These are phyloP conservation scores for Gorsachius goisagi DNA, from an alignment of 2,113 vertebrate genomes.

Conservation along the genomic window DNA sequence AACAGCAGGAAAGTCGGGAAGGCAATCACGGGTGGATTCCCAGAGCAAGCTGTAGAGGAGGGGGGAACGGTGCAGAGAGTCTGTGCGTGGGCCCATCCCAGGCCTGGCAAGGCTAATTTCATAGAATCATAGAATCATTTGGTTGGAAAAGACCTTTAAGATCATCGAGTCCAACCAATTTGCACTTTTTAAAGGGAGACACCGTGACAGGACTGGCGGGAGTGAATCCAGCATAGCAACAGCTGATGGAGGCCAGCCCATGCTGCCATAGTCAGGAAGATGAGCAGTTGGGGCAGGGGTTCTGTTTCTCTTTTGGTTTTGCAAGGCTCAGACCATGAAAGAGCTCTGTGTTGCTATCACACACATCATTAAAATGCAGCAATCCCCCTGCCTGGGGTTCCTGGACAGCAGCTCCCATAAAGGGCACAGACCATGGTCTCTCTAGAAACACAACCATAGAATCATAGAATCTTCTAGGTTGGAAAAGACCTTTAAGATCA, in stretches of 20 bases:
- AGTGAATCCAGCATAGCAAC: not conserved
- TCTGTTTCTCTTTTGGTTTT: not conserved
- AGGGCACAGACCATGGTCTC: not conserved
- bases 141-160: no score
- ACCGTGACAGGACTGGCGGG: not conserved
- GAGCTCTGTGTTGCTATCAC: not conserved
- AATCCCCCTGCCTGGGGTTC: not conserved
- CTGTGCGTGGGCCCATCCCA: not conserved
- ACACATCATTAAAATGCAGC: not conserved
- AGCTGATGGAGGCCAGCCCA: not conserved
- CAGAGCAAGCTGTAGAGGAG: not conserved
- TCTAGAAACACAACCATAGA: not conserved
- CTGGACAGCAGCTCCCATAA: not conserved
- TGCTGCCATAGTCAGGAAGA: not conserved
- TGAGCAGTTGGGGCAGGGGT: not conserved
- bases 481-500: no score
- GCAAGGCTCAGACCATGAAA: not conserved
- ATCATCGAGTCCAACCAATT: no score
- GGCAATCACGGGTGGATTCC: not conserved
- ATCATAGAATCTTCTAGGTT: no score
- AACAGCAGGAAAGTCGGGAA: not conserved
- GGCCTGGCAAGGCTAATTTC: not conserved
- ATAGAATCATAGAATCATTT: no score
- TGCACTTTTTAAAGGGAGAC: not conserved
- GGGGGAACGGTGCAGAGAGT: not conserved